Evolutionary conservation across 2,888 invertebrate genomes (phyloP), one percentile per base, ranked within the genome.

Genomic region (Strigamia crassipes): DNA sequence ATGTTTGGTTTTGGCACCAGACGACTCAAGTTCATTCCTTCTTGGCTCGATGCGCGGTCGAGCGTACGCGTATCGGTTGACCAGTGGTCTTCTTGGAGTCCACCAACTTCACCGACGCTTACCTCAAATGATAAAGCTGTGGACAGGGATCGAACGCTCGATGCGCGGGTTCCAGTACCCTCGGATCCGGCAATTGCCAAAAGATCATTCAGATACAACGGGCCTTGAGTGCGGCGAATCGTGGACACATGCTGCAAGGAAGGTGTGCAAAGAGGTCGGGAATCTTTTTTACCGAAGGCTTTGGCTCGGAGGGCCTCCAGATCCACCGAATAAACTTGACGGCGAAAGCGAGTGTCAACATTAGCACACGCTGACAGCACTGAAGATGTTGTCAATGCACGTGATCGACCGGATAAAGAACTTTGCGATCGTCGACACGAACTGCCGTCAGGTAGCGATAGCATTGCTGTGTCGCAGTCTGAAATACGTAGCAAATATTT

Each of bases 311-410:
- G 46, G 1, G 51, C 80, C 12, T 51, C 42, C 12, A 51, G 13
- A 51, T 80, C 34, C 12, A 80, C 51, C 13, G 27, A 13, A 27
- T 80, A 80, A 9, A 80, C 80, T 80, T 80, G 31, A 18, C 80
- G 80, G n/a, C 46, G 80, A 46, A 31, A 51, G 31, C 80, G 51
- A 80, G 12, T 73, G 73, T 73, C 73, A 73, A 80, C 51, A 21
- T 46, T 42, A 21, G 80, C 10, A 46, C 80, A 80, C 1, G 80
- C 42, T 46, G 46, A 42, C 42, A 31, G 51, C 18, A 23, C 31
- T 51, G 42, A 51, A 21, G 80, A 80, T 80, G 46, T 23, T 73
- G 73, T 73, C 27, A 73, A 31, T 21, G 80, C 46, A 13, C 80
- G 80, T 46, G 51, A 51, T 27, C 80, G 42, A 15, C 27, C 13